Conservation (phyloP, 1,140 invertebrate species). For the Formica exsecta region DNA sequence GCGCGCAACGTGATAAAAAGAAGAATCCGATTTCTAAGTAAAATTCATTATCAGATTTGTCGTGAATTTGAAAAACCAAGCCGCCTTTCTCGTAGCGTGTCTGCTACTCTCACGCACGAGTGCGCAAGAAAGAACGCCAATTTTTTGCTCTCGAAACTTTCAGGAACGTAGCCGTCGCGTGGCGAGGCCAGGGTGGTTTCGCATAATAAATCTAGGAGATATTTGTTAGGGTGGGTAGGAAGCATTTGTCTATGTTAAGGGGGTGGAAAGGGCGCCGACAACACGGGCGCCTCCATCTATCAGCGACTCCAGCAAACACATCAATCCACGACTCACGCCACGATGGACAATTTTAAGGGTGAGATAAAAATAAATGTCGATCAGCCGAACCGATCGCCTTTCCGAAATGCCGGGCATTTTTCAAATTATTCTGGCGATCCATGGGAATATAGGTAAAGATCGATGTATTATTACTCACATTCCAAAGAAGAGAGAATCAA, state of each 20-base stretch:
- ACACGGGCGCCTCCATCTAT: conserved; percentile 83
- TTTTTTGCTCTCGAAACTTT: conserved; percentile 75
- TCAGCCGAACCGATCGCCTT: conserved; percentile 39
- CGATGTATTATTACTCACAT: background rate
- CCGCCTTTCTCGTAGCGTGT: conserved; percentile 68
- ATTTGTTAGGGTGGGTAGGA: conserved; percentile 81
- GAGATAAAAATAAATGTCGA: conserved; percentile 76
- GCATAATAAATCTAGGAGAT: conserved; percentile 85
- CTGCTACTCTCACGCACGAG: conserved; percentile 67
- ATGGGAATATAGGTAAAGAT: conserved; percentile 28
- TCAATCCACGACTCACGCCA: conserved; percentile 81
- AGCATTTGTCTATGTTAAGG: conserved; percentile 83
- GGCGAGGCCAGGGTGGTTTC: conserved; percentile 74
- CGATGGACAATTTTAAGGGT: conserved; percentile 80
- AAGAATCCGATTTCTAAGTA: conserved; percentile 8
- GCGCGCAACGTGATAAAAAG: background rate
- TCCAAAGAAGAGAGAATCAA: background rate
- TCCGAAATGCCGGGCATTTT: conserved; percentile 31
- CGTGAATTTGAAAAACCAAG: conserved; percentile 62
- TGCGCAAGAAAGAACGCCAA: conserved; percentile 74
- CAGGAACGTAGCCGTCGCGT: conserved; percentile 70
- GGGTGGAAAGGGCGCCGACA: conserved; percentile 80
- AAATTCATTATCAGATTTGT: conserved; percentile 64
- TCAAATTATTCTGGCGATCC: conserved; percentile 31
- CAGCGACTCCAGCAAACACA: conserved; percentile 82